Evolutionary conservation across 1,140 invertebrate genomes (phyloP).

Genomic region (Bradynema listronoti): DNA sequence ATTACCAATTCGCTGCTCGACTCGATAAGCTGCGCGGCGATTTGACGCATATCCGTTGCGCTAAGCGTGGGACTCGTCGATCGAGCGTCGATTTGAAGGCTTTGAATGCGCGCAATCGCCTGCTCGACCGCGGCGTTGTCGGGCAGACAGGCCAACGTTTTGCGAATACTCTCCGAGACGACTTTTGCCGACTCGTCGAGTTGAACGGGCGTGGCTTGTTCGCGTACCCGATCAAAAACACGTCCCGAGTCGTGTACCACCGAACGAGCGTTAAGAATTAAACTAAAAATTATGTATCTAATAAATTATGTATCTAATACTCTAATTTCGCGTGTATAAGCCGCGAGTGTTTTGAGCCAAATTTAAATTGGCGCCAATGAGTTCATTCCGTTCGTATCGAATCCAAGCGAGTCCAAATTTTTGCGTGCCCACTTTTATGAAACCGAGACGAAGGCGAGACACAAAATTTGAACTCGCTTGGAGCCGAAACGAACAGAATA

Average conservation of each 20-base stretch:
- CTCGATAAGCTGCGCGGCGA: conserved; percentile 74
- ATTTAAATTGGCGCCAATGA: too few species aligned
- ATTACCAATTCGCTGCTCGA: conserved; percentile 73
- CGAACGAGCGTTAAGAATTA: conserved; percentile 49
- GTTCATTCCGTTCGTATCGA: too few species aligned
- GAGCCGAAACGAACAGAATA: too few species aligned
- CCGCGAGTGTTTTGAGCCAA: too few species aligned
- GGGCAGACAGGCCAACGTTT: conserved; percentile 46
- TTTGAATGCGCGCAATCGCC: conserved; percentile 38
- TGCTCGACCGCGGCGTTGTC: conserved; percentile 45
- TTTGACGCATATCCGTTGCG: conserved; percentile 72
- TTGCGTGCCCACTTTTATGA: too few species aligned
- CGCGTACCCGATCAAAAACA: conserved; percentile 70
- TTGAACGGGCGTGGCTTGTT: conserved; percentile 55
- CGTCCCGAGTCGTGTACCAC: conserved; percentile 57
- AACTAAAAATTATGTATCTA: too few species aligned
- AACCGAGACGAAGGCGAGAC: too few species aligned
- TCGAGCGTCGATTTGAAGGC: conserved; percentile 11
- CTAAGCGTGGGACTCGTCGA: conserved; percentile 1
- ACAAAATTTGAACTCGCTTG: too few species aligned
- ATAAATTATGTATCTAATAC: too few species aligned
- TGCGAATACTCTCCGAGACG: conserved; percentile 33
- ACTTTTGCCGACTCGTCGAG: conserved; percentile 38
- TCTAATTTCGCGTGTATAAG: too few species aligned
- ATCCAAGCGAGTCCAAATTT: too few species aligned